A percentile compares a stretch with the other conserved stretches of the same genome.
Conservation (phyloP, 2,113 vertebrate genomes). For the Hiodon tergisus region DNA sequence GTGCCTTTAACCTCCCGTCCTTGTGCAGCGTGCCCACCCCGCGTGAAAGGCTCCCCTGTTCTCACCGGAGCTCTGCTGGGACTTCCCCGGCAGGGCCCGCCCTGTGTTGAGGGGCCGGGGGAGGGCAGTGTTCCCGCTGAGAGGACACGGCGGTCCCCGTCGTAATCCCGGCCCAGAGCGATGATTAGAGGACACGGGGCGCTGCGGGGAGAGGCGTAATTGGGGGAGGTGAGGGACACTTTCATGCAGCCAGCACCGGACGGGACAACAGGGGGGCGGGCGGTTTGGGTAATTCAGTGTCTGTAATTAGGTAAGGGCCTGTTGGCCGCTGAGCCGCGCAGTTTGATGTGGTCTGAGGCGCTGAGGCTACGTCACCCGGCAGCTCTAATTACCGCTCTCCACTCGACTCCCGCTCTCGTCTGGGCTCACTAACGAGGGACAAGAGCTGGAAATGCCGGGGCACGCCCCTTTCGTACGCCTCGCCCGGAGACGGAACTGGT, state of each 20-base stretch:
- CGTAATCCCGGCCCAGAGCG: not conserved
- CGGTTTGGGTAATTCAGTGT: not conserved
- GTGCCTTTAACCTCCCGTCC: slow-evolving; percentile 16
- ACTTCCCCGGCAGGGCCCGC: not conserved
- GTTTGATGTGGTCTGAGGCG: not conserved
- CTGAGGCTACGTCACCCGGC: not conserved
- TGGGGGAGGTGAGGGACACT: not conserved
- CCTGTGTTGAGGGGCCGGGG: not conserved
- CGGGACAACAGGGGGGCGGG: not conserved
- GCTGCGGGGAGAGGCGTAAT: not conserved
- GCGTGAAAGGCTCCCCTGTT: slow-evolving; percentile 42
- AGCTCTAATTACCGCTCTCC: slow-evolving; percentile 8
- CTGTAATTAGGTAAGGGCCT: not conserved
- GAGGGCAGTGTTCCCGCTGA: too few relatives aligned
- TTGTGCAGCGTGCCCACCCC: not conserved
- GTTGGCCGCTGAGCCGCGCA: not conserved
- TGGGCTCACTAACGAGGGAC: slow-evolving; percentile 11
- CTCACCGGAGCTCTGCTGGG: slow-evolving; percentile 11
- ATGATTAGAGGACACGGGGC: not conserved
- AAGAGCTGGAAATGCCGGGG: slow-evolving; percentile 11
- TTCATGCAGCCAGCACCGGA: not conserved
- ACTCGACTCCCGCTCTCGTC: not conserved
- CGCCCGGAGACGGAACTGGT: not conserved
- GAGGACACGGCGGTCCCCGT: too few relatives aligned
- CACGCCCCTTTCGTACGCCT: not conserved